These are phyloP conservation scores for Agelaius tricolor DNA, from an alignment of 2,113 vertebrate genomes.

Conservation along the genomic window DNA sequence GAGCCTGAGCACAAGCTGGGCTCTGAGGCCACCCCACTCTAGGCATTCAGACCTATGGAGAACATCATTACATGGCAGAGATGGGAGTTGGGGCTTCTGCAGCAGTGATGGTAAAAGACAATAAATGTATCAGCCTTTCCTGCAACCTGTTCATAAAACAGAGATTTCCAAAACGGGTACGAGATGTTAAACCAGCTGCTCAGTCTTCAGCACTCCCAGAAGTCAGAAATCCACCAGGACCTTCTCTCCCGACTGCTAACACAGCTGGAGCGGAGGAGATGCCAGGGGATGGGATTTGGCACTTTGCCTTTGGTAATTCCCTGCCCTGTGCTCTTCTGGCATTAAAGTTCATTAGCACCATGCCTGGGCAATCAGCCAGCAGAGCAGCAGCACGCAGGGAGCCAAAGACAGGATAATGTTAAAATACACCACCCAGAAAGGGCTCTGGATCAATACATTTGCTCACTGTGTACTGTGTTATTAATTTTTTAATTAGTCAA, in stretches of 20 bases:
- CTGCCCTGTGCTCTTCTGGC: neutral
- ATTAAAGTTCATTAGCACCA: neutral
- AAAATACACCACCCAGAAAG: fast-evolving
- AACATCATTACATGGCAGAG: fast-evolving
- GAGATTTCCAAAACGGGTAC: neutral
- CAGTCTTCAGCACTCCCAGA: neutral
- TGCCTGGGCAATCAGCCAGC: neutral
- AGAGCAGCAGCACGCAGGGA: neutral
- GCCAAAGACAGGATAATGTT: neutral
- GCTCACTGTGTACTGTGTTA: neutral
- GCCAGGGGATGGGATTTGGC: neutral
- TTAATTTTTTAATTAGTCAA: neutral
- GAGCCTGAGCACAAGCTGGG: neutral
- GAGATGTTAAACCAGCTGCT: neutral
- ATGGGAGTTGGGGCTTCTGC: fast-evolving
- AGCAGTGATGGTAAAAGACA: fast-evolving
- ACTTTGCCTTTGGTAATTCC: neutral
- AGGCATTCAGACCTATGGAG: fast-evolving
- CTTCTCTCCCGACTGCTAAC: fast-evolving
- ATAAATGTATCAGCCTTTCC: fast-evolving
- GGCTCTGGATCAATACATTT: neutral
- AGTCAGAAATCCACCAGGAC: neutral
- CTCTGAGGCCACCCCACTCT: too few relatives aligned
- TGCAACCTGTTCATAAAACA: fast-evolving
- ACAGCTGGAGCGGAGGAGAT: neutral